Evolutionary conservation across 2,113 vertebrate species (phyloP), one percentile per base, ranked within the genome.

Genomic region (Antidorcas marsupialis): DNA sequence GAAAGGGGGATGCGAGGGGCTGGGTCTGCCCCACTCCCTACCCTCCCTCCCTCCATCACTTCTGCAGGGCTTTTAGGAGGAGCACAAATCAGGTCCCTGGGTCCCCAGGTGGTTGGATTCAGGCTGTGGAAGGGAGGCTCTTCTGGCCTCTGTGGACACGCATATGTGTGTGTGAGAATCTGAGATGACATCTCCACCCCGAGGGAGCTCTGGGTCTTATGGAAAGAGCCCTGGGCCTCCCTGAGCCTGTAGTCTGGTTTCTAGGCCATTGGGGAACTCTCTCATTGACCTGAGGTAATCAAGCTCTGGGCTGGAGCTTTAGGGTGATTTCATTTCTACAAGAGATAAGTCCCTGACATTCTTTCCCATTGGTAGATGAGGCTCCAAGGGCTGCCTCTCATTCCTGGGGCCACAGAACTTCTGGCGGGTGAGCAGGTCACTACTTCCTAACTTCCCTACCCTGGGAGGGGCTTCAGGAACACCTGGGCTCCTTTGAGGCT

Each of bases 11-110:
- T 79, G 10, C 0, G 4, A 59, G 45, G 53, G n/a, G 2, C 39
- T 43, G 78, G 27, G 13, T 36, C 82, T 94, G 59, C 53, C 11
- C 5, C 3, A 28, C 47, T 13, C 5, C 7, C 10, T 10, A 2
- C 12, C 16, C 27, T 12, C 28, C 19, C 7, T 3, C 2, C 2
- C 9, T 13, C 28, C 7, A 15, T 5, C 9, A 3, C 82, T 53
- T 28, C 57, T 52, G 30, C 2, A 5, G 90, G 53, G 16, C 30
- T 67, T 82, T 64, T 0, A 2, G 45, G 33, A 89, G 19, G 45
- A 36, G 39, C 39, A 21, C 5, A 33, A 33, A 52, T 23, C 27
- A 53, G 62, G 78, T 19, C 14, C 39, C 9, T 15, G 67, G 11
- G 47, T 11, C 55, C 9, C 3, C 30, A 36, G 74, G 45, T 28